Evolutionary conservation across 2,797 vertebrate genomes (phyloP).

Genomic region (Buceros bicornis): DNA sequence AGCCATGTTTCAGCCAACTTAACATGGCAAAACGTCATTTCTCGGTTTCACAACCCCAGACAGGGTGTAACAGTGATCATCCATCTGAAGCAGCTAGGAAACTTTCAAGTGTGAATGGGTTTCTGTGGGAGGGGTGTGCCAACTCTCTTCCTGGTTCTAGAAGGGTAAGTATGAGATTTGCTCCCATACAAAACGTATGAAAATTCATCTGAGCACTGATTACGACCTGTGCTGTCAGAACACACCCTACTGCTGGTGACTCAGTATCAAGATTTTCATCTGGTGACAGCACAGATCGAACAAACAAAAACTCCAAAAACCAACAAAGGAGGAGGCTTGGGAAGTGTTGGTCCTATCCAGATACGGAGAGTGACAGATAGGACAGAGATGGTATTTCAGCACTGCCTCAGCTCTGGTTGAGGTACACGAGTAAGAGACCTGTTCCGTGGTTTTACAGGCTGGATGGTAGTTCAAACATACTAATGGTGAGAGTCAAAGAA

Average conservation of each 20-base stretch:
- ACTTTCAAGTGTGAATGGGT: not conserved
- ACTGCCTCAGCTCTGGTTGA: not conserved
- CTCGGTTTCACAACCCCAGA: not conserved
- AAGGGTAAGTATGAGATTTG: not conserved
- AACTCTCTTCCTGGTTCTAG: not conserved
- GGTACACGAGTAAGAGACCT: not conserved
- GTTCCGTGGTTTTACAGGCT: not conserved
- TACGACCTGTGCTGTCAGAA: not conserved
- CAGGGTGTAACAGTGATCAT: not conserved
- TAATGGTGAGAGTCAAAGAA: not conserved
- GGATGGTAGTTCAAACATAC: not conserved
- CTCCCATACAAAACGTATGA: not conserved
- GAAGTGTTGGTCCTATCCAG: not conserved
- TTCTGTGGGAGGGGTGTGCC: not conserved
- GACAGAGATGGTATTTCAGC: not conserved
- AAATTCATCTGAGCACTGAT: not conserved
- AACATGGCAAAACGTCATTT: not conserved
- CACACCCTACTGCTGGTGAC: not conserved
- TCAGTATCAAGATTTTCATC: not conserved
- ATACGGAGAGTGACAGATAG: not conserved
- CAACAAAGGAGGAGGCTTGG: not conserved
- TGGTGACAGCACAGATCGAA: not conserved
- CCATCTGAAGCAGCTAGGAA: not conserved
- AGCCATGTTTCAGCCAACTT: not conserved
- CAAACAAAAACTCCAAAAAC: not conserved